Percentiles rank a stretch among this genome's conserved stretches.
phyloP scores from a whole-genome alignment of 1,140 invertebrate species.

The Vanessa tameamea region DNA sequence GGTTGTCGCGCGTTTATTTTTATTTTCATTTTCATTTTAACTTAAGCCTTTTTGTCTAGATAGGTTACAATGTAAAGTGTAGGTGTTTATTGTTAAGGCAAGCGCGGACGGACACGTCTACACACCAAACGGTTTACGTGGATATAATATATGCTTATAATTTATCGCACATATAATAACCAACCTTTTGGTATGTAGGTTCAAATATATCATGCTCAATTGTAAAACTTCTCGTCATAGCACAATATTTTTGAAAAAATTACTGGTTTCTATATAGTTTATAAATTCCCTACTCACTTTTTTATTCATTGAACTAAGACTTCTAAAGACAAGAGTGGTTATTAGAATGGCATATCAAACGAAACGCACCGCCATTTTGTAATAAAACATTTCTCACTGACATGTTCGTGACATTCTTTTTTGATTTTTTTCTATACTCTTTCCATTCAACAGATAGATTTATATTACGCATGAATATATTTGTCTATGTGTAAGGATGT shows the following conservation, averaged over 20 bases:
- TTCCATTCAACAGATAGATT: slow-evolving; percentile 37
- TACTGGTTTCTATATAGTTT: slow-evolving; percentile 14
- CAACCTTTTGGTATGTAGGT: slow-evolving; percentile 13
- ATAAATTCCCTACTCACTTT: slow-evolving; percentile 5
- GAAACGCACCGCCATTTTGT: slow-evolving; percentile 29
- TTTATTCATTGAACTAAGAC: slow-evolving; percentile 4
- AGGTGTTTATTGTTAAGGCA: slow-evolving; percentile 69
- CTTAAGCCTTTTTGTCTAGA: slow-evolving; percentile 70
- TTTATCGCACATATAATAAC: slow-evolving; percentile 17
- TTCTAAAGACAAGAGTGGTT: slow-evolving; percentile 17
- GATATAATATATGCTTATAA: slow-evolving; percentile 5
- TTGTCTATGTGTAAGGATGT: slow-evolving; percentile 60
- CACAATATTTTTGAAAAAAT: slow-evolving; percentile 16
- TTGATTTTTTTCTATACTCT: slow-evolving; percentile 27
- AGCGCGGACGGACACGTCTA: slow-evolving; percentile 7
- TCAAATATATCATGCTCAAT: slow-evolving; percentile 36
- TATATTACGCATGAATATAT: slow-evolving; percentile 56
- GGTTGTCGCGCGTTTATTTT: slow-evolving; percentile 56
- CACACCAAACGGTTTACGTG: slow-evolving; percentile 9
- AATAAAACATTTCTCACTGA: slow-evolving; percentile 13
- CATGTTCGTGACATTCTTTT: slow-evolving; percentile 9
- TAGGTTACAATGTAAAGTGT: slow-evolving; percentile 72
- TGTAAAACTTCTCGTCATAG: slow-evolving; percentile 12
- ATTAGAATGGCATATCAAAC: slow-evolving; percentile 38
- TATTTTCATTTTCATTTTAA: slow-evolving; percentile 54